Evolutionary conservation across 1,140 invertebrate species (phyloP).

Genomic region (Zaprionus davidi): DNA sequence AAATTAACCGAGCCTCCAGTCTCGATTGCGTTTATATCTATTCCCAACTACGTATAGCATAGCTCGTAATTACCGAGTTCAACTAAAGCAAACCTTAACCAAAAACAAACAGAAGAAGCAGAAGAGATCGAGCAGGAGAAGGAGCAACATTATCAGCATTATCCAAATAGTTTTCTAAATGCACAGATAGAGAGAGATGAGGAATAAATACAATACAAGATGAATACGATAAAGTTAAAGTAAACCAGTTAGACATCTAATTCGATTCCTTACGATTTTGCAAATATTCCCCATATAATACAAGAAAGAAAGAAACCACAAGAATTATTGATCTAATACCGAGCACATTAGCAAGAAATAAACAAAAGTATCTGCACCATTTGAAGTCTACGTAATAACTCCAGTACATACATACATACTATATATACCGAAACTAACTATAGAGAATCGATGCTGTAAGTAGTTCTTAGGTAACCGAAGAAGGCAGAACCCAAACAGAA

Average conservation of each 20-base stretch:
- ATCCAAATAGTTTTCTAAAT: slow-evolving; percentile 59
- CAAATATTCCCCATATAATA: slow-evolving; percentile 30
- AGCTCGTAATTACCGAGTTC: slow-evolving; percentile 58
- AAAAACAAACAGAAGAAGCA: slow-evolving; percentile 29
- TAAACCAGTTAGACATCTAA: slow-evolving; percentile 37
- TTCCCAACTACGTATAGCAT: slow-evolving; percentile 16
- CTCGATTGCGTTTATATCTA: slow-evolving; percentile 17
- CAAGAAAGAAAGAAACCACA: slow-evolving; percentile 5
- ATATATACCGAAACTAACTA: slow-evolving; percentile 24
- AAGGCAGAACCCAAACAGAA: slow-evolving; percentile 11
- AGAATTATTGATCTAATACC: neutral
- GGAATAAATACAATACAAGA: neutral
- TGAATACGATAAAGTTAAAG: slow-evolving; percentile 47
- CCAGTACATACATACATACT: slow-evolving; percentile 29
- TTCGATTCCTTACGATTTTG: slow-evolving; percentile 14
- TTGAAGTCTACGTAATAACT: slow-evolving; percentile 47
- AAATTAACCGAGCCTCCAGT: slow-evolving; percentile 65
- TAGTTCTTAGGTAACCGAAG: slow-evolving; percentile 51
- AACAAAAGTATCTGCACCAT: slow-evolving; percentile 56
- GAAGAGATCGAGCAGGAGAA: neutral
- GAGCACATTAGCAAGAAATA: slow-evolving; percentile 25
- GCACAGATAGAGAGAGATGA: slow-evolving; percentile 29
- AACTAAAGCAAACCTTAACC: slow-evolving; percentile 68
- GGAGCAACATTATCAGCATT: slow-evolving; percentile 39
- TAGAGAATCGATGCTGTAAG: slow-evolving; percentile 46